Conservation (phyloP, 2,113 vertebrate genomes). For the Heloderma charlesbogerti region DNA sequence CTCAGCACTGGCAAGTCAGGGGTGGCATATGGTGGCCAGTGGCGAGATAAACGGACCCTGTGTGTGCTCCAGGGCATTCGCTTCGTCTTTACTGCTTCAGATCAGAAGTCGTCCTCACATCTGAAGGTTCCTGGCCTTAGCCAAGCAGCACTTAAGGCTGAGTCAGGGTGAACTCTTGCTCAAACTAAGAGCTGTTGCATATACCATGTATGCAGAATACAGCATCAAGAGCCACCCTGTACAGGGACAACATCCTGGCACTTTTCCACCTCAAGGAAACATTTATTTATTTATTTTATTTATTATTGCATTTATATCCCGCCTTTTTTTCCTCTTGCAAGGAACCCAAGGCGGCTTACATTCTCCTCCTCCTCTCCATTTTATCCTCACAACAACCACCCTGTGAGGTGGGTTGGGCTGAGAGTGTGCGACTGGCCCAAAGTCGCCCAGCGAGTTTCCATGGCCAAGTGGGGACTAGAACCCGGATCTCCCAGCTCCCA, state of each 20-base stretch:
- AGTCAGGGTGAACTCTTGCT: background rate
- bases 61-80: background rate
- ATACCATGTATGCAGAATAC: background rate
- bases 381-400: too few relatives aligned
- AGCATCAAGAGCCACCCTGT: background rate
- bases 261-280: background rate
- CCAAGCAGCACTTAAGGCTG: background rate
- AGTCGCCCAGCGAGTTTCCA: too few relatives aligned
- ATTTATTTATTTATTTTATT: too few relatives aligned
- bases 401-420: too few relatives aligned
- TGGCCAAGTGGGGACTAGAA: too few relatives aligned
- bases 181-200: background rate
- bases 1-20: background rate
- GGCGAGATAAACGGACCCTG: background rate
- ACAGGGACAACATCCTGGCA: background rate
- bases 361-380: too few relatives aligned
- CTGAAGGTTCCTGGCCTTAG: background rate
- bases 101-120: background rate
- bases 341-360: too few relatives aligned
- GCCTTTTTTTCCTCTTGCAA: too few relatives aligned
- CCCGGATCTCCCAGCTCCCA: too few relatives aligned
- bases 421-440: too few relatives aligned
- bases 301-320: too few relatives aligned
- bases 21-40: background rate
- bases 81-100: background rate